Conservation (phyloP, 2,888 invertebrate genomes). For the Plagodis dolabraria region DNA sequence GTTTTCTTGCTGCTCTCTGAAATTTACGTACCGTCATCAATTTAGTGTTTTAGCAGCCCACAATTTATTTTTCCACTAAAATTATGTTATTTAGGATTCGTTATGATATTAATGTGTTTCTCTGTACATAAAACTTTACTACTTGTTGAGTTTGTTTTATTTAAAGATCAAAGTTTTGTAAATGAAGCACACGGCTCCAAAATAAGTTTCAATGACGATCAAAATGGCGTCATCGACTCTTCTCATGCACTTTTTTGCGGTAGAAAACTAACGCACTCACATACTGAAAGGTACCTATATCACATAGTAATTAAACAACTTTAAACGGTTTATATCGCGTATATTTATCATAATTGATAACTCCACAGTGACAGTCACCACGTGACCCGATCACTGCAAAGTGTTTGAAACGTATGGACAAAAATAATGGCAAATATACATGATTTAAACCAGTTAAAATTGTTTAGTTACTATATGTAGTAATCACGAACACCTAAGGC, state of each 20-base stretch:
- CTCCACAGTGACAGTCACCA: no score
- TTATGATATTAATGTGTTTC: constrained; percentile 29
- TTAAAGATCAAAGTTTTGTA: constrained; percentile 24
- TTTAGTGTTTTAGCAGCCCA: constrained; percentile 38
- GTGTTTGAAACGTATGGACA: no score
- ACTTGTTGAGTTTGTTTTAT: constrained; percentile 27
- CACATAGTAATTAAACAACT: no score
- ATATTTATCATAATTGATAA: no score
- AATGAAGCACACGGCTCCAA: constrained; percentile 23
- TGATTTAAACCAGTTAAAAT: no score
- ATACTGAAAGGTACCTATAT: no score
- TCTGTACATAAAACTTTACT: constrained; percentile 26
- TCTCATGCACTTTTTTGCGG: not conserved
- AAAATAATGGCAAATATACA: no score
- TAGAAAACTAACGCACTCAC: not conserved
- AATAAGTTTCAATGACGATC: constrained; percentile 9
- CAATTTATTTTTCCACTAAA: constrained; percentile 36
- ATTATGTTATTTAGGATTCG: constrained; percentile 33
- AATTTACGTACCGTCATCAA: constrained; percentile 35
- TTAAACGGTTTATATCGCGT: no score
- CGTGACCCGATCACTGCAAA: no score
- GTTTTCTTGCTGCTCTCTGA: constrained; percentile 34
- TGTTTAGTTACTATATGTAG: no score
- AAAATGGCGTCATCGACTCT: constrained; percentile 12
- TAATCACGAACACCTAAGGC: no score